Evolutionary conservation across 1,140 invertebrate species (phyloP).

Genomic region (silkworm (Bombyx mori)): DNA sequence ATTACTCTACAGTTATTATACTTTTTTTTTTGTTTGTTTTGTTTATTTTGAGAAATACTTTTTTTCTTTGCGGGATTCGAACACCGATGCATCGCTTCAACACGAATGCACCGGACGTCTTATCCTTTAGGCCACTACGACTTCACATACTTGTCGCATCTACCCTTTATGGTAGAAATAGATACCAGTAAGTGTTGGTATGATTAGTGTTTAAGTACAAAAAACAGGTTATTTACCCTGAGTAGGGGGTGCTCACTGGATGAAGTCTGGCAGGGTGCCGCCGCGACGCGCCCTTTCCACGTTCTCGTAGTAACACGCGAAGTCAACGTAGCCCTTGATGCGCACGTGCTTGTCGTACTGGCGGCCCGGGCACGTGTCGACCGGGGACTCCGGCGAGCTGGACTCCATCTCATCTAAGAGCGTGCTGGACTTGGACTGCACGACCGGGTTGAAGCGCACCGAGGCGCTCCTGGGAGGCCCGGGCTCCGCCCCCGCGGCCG

Average conservation of each 20-base stretch:
- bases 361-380: slow-evolving; percentile 61
- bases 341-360: slow-evolving; percentile 72
- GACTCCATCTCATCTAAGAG: slow-evolving; percentile 54
- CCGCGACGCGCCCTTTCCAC: slow-evolving; percentile 75
- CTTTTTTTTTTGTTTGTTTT: no score
- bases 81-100: no score
- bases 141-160: no score
- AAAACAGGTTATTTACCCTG: no score
- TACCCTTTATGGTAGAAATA: no score
- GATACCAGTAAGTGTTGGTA: no score
- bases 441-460: slow-evolving; percentile 74
- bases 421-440: slow-evolving; percentile 68
- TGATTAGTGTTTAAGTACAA: no score
- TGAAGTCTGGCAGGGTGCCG: slow-evolving; percentile 73
- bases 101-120: no score
- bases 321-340: slow-evolving; percentile 89
- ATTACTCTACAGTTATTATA: no score
- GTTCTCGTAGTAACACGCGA: slow-evolving; percentile 84
- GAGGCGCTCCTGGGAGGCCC: slow-evolving; percentile 61
- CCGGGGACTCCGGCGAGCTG: slow-evolving; percentile 47
- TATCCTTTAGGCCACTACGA: no score
- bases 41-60: no score
- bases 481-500: slow-evolving; percentile 77
- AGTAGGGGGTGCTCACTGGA: slow-evolving; percentile 26
- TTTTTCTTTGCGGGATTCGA: no score